Evolutionary conservation across 2,888 invertebrate genomes (phyloP).

Genomic region (Kuschelorhynchus macadamiae): DNA sequence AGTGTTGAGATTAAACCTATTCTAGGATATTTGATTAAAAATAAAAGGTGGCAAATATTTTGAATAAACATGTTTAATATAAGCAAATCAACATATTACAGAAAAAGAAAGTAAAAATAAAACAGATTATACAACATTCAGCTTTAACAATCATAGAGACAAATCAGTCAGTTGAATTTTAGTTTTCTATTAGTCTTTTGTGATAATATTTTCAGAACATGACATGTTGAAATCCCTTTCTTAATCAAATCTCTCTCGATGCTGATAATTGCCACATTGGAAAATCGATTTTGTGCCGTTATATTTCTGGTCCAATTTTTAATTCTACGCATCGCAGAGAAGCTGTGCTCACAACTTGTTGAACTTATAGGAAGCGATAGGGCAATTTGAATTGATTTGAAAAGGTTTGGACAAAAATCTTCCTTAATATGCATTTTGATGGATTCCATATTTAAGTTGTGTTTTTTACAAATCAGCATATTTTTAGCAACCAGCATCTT

Average conservation of each 20-base stretch:
- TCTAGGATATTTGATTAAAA: too few species aligned
- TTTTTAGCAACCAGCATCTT: constrained; percentile 16
- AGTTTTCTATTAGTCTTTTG: constrained; percentile 10
- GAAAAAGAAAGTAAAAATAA: too few species aligned
- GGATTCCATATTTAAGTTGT: constrained; percentile 14
- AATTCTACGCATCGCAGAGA: constrained; percentile 28
- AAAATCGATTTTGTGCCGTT: constrained; percentile 21
- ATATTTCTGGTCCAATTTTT: constrained; percentile 26
- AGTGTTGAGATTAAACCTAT: too few species aligned
- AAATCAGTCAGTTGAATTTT: neutral
- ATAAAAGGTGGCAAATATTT: too few species aligned
- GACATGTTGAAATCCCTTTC: constrained; percentile 18
- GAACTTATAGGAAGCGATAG: constrained; percentile 26
- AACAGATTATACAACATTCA: too few species aligned
- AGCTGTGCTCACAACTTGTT: constrained; percentile 25
- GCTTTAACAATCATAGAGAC: too few species aligned
- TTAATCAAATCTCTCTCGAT: constrained; percentile 18
- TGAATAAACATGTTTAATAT: too few species aligned
- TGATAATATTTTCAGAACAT: constrained; percentile 20
- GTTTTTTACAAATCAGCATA: constrained; percentile 19
- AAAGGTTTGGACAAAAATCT: constrained; percentile 32
- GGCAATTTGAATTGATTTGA: constrained; percentile 26
- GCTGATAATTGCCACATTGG: constrained; percentile 21
- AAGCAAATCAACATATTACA: too few species aligned
- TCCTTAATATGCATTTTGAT: constrained; percentile 25